Conservation (phyloP, 30 jellyfish, hydroid and myxozoan genomes). For the Rhopilema esculentum region DNA sequence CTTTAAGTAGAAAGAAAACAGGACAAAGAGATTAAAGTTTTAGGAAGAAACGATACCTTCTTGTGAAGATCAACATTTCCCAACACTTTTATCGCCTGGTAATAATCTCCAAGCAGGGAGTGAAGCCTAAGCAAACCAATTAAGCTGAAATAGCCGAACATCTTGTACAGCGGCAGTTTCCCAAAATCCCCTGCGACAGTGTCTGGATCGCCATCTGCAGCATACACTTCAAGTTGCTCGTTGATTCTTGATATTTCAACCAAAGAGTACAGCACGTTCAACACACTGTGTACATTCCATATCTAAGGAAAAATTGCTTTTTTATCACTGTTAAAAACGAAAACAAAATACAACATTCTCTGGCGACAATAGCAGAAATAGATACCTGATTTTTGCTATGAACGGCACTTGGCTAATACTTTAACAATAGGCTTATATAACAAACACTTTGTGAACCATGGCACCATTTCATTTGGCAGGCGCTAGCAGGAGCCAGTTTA, state of each 20-base stretch:
- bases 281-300: conserved; percentile 99
- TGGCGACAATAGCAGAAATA: background rate
- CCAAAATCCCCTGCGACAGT: conserved; percentile 99
- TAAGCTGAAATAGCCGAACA: conserved; percentile 97
- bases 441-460: too few species aligned
- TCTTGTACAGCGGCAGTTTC: conserved; percentile 86
- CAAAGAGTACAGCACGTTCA: conserved; percentile 90
- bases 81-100: conserved; percentile 94
- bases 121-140: conserved; percentile 92
- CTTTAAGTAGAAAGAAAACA: too few species aligned
- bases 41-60: conserved; percentile 59
- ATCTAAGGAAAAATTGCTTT: conserved; percentile 74
- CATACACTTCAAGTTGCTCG: conserved; percentile 95
- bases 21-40: too few species aligned
- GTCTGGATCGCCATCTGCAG: conserved; percentile 97
- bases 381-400: background rate
- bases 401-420: too few species aligned
- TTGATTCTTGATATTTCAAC: conserved; percentile 96
- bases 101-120: conserved; percentile 93
- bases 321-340: background rate
- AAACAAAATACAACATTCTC: background rate
- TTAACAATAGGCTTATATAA: too few species aligned
- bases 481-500: too few species aligned
- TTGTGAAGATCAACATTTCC: conserved; percentile 96
- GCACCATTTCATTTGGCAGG: too few species aligned